Evolutionary conservation across 2,888 invertebrate genomes (phyloP).

Genomic region (Parnassius orleans): DNA sequence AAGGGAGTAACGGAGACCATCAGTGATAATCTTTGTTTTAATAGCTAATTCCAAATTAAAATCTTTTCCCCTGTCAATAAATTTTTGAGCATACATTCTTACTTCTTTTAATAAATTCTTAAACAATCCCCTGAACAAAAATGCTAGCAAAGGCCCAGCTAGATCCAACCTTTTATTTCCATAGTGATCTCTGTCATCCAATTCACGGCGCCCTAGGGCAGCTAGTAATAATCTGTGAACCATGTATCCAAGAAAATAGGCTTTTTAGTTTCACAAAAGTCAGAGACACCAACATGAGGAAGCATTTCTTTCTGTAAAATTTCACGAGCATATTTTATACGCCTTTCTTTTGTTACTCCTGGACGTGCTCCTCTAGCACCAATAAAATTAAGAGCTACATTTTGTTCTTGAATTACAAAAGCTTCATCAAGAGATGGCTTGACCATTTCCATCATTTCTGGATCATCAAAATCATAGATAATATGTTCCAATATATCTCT

Average conservation of each 20-base stretch:
- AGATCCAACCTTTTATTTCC: slow-evolving; percentile 99
- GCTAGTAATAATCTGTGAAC: slow-evolving; percentile 97
- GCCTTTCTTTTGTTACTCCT: slow-evolving; percentile 98
- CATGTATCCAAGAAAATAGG: slow-evolving; percentile 99
- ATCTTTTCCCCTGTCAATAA: slow-evolving; percentile 99
- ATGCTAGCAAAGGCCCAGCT: slow-evolving; percentile 97
- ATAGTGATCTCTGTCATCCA: slow-evolving; percentile 99
- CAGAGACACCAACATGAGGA: slow-evolving; percentile 99
- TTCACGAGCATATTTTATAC: slow-evolving; percentile 99
- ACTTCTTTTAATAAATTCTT: slow-evolving; percentile 98
- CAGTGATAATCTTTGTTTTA: slow-evolving; percentile 98
- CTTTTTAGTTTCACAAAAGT: slow-evolving; percentile 99
- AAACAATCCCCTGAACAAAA: slow-evolving; percentile 97
- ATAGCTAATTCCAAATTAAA: slow-evolving; percentile 98
- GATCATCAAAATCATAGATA: slow-evolving; percentile 99
- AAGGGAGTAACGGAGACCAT: slow-evolving; percentile 97
- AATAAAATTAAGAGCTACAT: slow-evolving; percentile 99
- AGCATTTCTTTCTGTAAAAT: slow-evolving; percentile 99
- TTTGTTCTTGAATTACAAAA: slow-evolving; percentile 99
- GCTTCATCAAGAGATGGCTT: slow-evolving; percentile 99
- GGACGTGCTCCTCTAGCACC: slow-evolving; percentile 98
- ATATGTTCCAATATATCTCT: slow-evolving; percentile 99
- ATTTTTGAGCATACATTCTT: slow-evolving; percentile 98
- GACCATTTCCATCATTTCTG: slow-evolving; percentile 99
- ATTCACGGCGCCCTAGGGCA: slow-evolving; percentile 95